phyloP scores from a whole-genome alignment of 2,797 vertebrate genomes.

The Anguilla marmorata region DNA sequence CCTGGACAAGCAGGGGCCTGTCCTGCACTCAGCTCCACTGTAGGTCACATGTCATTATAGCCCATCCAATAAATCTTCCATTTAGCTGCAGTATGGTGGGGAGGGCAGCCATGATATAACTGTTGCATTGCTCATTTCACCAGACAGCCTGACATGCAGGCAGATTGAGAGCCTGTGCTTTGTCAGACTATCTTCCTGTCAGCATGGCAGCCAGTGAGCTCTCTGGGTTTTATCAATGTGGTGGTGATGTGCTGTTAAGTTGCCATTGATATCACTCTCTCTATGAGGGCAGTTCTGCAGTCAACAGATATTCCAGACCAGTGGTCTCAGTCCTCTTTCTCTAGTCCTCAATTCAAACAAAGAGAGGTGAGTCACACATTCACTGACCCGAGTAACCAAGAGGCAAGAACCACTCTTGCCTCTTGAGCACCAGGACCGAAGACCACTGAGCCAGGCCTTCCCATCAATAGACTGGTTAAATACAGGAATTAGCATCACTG shows the following conservation, averaged over 20 bases:
- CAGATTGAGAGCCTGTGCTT: background rate
- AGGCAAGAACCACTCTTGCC: background rate
- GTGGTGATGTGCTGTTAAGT: background rate
- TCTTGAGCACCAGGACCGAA: background rate
- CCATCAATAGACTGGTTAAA: background rate
- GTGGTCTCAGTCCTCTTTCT: background rate
- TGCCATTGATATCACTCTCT: background rate
- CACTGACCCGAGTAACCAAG: background rate
- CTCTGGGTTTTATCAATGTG: background rate
- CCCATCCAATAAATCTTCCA: background rate
- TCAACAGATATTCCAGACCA: background rate
- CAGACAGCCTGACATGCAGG: background rate
- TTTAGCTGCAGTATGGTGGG: background rate
- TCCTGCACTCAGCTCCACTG: background rate
- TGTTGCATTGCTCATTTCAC: background rate
- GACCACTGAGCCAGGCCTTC: background rate
- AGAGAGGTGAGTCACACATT: background rate
- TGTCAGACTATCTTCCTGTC: conserved; percentile 1
- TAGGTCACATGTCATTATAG: background rate
- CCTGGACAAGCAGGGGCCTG: background rate
- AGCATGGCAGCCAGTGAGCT: conserved; percentile 25
- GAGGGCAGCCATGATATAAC: background rate
- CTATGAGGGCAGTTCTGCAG: background rate
- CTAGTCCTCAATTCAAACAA: background rate
- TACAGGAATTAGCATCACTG: background rate